Percentiles rank a stretch among this genome's conserved stretches.
phyloP scores from a whole-genome alignment of 2,113 vertebrate genomes.

The Gallinago jamesoni region DNA sequence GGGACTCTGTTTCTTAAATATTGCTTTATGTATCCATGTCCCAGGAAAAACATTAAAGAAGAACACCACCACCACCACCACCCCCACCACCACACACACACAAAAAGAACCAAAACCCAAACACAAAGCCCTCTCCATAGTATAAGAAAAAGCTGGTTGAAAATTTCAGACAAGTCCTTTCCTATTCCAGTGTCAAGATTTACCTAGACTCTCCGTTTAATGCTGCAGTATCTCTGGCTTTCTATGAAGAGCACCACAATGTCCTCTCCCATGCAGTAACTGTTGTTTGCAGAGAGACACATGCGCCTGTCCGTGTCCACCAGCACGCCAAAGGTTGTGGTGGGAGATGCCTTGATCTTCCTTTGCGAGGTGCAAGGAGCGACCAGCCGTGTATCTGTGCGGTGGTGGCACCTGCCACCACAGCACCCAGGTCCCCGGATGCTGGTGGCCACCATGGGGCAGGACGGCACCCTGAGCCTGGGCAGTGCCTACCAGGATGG shows the following conservation, averaged over 20 bases:
- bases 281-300: slow-evolving; percentile 71
- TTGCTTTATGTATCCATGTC: not conserved
- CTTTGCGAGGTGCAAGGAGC: slow-evolving; percentile 70
- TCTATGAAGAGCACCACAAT: not conserved
- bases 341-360: slow-evolving; percentile 74
- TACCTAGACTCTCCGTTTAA: not conserved
- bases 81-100: no score
- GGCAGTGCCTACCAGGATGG: not conserved
- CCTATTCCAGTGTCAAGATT: not conserved
- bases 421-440: not conserved
- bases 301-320: slow-evolving; percentile 64
- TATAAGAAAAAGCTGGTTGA: not conserved
- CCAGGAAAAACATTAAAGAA: not conserved
- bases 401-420: slow-evolving; percentile 74
- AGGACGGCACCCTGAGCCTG: slow-evolving; percentile 64
- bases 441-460: slow-evolving; percentile 70
- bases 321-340: not conserved
- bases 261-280: accelerated
- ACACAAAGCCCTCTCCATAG: not conserved
- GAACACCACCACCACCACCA: no score
- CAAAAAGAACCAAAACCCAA: no score
- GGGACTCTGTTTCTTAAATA: not conserved
- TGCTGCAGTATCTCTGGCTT: not conserved
- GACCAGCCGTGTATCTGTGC: slow-evolving; percentile 69
- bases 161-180: not conserved